Evolutionary conservation across 2,888 invertebrate species (phyloP).

Genomic region (Folsomia candida): DNA sequence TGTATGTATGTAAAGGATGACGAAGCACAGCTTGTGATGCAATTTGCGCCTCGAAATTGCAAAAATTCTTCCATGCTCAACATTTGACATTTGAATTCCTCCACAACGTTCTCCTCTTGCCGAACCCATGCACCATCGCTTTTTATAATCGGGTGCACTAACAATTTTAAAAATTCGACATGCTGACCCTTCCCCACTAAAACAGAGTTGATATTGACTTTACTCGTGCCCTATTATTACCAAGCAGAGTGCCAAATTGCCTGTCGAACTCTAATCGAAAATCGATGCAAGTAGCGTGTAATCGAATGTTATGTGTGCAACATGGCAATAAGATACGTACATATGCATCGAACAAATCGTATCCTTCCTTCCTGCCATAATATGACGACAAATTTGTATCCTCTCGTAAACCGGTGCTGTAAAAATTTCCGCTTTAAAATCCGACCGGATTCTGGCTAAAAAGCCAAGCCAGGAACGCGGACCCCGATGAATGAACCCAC

Average conservation of each 20-base stretch:
- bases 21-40: no score
- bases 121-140: neutral
- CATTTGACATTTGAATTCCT: neutral
- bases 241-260: neutral
- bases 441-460: no score
- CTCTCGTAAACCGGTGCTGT: no score
- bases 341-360: neutral
- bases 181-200: neutral
- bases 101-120: neutral
- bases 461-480: no score
- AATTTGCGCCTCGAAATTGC: no score
- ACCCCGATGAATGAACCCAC: no score
- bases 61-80: no score
- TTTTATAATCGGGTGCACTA: neutral
- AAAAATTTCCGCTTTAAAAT: no score
- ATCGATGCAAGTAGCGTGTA: neutral
- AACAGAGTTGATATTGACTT: neutral
- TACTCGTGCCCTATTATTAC: neutral
- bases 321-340: neutral
- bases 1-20: no score
- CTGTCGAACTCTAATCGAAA: conserved; percentile 2
- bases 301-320: neutral
- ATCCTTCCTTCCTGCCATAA: neutral
- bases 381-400: no score
- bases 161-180: neutral